Percentiles rank a stretch among this genome's conserved stretches.
phyloP scores from a whole-genome alignment of 1,140 invertebrate genomes.

The Phthorimaea operculella region DNA sequence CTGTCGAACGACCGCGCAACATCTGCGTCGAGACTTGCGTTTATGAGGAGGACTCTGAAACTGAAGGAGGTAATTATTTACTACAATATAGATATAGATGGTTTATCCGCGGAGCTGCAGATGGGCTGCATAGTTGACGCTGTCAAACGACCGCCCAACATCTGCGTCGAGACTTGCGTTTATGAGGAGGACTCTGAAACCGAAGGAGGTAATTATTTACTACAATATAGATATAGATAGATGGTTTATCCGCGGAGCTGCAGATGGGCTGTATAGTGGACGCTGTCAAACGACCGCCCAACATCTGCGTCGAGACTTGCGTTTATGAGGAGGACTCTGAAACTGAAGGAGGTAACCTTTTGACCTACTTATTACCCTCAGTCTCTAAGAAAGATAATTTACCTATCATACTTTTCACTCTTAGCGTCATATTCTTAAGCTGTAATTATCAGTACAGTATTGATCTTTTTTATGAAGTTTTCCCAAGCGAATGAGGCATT shows the following conservation, averaged over 20 bases:
- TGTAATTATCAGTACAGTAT: too few species aligned
- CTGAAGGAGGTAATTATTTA: conserved; percentile 34
- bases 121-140: conserved; percentile 62
- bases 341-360: conserved; percentile 31
- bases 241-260: conserved; percentile 55
- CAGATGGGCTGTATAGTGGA: conserved; percentile 63
- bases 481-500: too few species aligned
- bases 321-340: conserved; percentile 40
- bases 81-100: conserved; percentile 63
- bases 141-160: conserved; percentile 49
- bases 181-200: conserved; percentile 35
- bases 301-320: conserved; percentile 53
- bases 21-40: conserved; percentile 55
- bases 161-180: conserved; percentile 52
- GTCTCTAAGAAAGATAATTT: too few species aligned
- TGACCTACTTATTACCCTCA: too few species aligned
- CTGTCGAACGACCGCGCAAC: conserved; percentile 49
- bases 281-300: conserved; percentile 47
- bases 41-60: conserved; percentile 35
- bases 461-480: too few species aligned
- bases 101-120: conserved; percentile 51
- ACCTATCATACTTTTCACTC: too few species aligned
- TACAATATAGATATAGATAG: conserved; percentile 63
- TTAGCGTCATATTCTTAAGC: too few species aligned
- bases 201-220: conserved; percentile 34